A percentile compares a stretch with the other conserved stretches of the same genome.
phyloP scores from a whole-genome alignment of 1,140 invertebrate genomes.

The Drosophila carrolli region DNA sequence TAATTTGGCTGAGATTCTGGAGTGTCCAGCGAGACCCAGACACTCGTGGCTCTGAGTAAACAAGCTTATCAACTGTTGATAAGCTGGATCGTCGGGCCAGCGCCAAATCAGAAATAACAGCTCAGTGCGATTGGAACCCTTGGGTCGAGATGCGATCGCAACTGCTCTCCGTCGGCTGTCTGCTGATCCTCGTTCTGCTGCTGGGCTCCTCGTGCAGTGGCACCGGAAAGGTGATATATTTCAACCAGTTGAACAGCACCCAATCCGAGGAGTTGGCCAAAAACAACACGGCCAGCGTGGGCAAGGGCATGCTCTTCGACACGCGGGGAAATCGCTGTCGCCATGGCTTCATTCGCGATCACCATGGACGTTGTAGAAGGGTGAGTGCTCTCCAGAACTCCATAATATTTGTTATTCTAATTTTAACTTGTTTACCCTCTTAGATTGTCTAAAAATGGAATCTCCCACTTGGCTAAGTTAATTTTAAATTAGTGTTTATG shows the following conservation, averaged over 20 bases:
- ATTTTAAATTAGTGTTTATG: conserved; percentile 27
- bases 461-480: conserved; percentile 3
- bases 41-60: conserved; percentile 15
- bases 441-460: conserved; percentile 45
- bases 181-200: conserved; percentile 13
- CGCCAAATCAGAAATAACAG: neutral
- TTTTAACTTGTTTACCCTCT: conserved; percentile 1
- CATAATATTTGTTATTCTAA: neutral
- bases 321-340: conserved; percentile 35
- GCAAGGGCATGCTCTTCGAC: conserved; percentile 60
- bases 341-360: conserved; percentile 59
- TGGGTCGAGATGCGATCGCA: conserved; percentile 37
- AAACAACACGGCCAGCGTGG: conserved; percentile 16
- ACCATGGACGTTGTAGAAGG: conserved; percentile 65
- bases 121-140: conserved; percentile 27
- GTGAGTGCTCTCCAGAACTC: conserved; percentile 37
- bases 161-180: neutral
- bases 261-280: conserved; percentile 10
- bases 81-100: conserved; percentile 26
- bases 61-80: conserved; percentile 32
- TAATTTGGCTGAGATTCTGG: neutral
- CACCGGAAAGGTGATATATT: conserved; percentile 62
- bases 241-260: conserved; percentile 22
- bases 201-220: conserved; percentile 5
- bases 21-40: conserved; percentile 4